Percentiles rank a stretch among this genome's conserved stretches.
Evolutionary conservation across 2,888 invertebrate species (phyloP).

Genomic region (Trissonchulus sp.): DNA sequence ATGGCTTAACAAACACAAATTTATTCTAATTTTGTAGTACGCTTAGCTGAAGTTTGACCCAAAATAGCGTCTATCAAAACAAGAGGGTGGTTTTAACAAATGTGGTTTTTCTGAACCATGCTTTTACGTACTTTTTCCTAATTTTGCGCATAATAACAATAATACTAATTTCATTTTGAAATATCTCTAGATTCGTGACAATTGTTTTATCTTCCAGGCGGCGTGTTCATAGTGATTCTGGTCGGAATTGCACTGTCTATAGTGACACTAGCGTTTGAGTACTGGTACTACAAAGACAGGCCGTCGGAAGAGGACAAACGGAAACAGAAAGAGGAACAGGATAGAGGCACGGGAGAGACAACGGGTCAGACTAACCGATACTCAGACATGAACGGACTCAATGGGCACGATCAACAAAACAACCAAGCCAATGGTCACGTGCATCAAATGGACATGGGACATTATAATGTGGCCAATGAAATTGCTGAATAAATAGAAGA

Average conservation of each 20-base stretch:
- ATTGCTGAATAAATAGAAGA: background rate
- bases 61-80: too few species aligned
- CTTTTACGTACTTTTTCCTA: too few species aligned
- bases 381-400: background rate
- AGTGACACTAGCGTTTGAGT: conserved; percentile 77
- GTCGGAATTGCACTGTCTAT: conserved; percentile 69
- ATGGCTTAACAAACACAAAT: too few species aligned
- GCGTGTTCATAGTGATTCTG: conserved; percentile 94
- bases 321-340: background rate
- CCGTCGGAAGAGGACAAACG: background rate
- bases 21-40: too few species aligned
- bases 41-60: too few species aligned
- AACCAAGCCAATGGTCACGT: background rate
- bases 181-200: too few species aligned
- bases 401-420: background rate
- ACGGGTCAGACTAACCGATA: background rate
- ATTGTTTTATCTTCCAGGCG: conserved; percentile 54
- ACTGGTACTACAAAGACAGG: conserved; percentile 56
- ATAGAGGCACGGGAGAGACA: background rate
- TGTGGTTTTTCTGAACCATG: too few species aligned
- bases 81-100: too few species aligned
- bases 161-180: too few species aligned
- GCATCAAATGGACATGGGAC: background rate
- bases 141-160: too few species aligned
- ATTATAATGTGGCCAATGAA: background rate